A percentile compares a stretch with the other conserved stretches of the same genome.
These are phyloP conservation scores for Acrocera orbiculus DNA, from an alignment of 2,888 invertebrate genomes.

Conservation along the genomic window DNA sequence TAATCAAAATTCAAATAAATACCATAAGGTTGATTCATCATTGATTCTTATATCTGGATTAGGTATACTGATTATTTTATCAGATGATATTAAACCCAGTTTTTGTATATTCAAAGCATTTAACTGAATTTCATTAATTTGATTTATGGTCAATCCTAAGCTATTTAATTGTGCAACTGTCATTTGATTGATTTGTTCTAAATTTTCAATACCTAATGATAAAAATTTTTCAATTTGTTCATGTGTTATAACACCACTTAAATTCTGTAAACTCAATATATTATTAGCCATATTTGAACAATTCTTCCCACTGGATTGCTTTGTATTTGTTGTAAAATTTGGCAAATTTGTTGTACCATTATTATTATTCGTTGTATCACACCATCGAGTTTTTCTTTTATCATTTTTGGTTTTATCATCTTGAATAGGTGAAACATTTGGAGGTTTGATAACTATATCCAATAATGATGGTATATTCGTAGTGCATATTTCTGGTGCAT, in stretches of 20 bases:
- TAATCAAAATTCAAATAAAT: too few species aligned
- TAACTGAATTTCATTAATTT: slow-evolving; percentile 43
- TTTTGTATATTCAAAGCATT: slow-evolving; percentile 42
- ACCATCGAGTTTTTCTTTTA: slow-evolving; percentile 26
- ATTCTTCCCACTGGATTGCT: not conserved
- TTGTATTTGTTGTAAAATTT: not conserved
- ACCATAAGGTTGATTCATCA: too few species aligned
- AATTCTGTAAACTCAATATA: slow-evolving; percentile 39
- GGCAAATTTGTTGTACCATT: not conserved
- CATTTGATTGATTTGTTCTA: slow-evolving; percentile 42
- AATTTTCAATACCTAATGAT: slow-evolving; percentile 41
- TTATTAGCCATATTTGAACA: slow-evolving; percentile 17
- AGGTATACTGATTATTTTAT: not conserved
- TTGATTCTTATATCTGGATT: too few species aligned
- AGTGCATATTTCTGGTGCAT: not conserved
- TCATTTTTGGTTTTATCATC: slow-evolving; percentile 26
- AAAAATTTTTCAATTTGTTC: slow-evolving; percentile 41
- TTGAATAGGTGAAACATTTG: slow-evolving; percentile 11
- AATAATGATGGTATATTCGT: slow-evolving; percentile 24
- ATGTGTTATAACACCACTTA: slow-evolving; percentile 38
- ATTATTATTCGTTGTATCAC: slow-evolving; percentile 15
- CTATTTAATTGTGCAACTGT: slow-evolving; percentile 42
- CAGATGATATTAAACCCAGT: slow-evolving; percentile 27
- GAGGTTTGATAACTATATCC: slow-evolving; percentile 27
- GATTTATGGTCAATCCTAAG: slow-evolving; percentile 40